Base-by-base conservation (phyloP, 2,888 invertebrate species). In the Germaria angustata region DNA sequence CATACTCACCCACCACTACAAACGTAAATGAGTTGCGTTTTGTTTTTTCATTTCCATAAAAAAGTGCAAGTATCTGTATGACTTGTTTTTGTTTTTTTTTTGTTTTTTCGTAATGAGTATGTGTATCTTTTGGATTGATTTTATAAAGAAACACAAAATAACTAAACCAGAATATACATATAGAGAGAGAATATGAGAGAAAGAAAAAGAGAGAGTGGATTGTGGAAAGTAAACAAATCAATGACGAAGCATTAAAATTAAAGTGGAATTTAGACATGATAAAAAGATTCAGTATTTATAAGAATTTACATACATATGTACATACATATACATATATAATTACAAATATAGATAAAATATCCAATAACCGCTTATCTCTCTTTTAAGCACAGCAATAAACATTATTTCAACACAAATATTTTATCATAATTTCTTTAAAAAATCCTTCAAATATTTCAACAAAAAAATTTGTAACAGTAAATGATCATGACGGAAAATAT, bases 221-320 rank as follows among this genome's bases (percentile, higher is more conserved):
- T 79, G 82, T 75, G 69, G 65, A 75, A 71, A 79, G 44, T 77
- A 78, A 73, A 81, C 65, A 81, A 77, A 76, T 32, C 44, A 57
- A 81, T 81, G 78, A 78, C 73, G 78, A 78, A 78, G 63, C 78
- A 69, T 57, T 68, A 65, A 65, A 71, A 22, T 61, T 55, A 34
- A 65, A 76, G 59, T 81, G 73, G 73, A 78, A 63, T 73, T 78
- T 73, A 78, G 78, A 78, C 69, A 49, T 32, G 59, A 55, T 53
- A 66, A 81, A 68, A 78, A 55, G 63, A 63, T 63, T 73, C 28
- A 57, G 15, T 36, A 68, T 57, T 41, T 39, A 41, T 15, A 22
- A 34, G 28, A 32, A 46, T 9, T 20, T 32, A 34, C 8, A 32
- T n/a, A 53, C 24, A 11, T 55, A 36, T 51, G 7, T 49, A 53